Evolutionary conservation across 2,888 invertebrate species (phyloP), one percentile per base, ranked within the genome.

Genomic region (Coenonympha arcania): DNA sequence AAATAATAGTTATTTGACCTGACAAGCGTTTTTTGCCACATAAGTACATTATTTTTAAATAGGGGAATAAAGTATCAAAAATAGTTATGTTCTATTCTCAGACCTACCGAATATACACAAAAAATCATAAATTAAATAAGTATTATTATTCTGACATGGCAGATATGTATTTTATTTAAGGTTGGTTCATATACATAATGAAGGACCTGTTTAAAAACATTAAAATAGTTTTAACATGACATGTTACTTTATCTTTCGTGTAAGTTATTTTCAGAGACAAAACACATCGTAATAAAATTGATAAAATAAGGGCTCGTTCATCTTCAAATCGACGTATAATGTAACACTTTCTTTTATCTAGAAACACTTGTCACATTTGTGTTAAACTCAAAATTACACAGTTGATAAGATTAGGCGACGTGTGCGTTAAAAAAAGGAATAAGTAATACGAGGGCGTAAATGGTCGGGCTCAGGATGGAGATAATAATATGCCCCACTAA

Each of bases 331-430:
- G 43, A 33, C 43, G 33, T 31, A 15, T 43, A 31, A 43, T 33
- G 43, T 43, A 33, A 31, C 43, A 43, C 31, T 31, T 33, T 43
- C 31, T 20, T 43, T 43, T 43, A 43, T 43, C 43, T 15, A 31
- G 33, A 22, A 30, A 22, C 16, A 31, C 31, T 33, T 33, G 31
- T 33, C 31, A 41, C 41, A 22, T 43, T 31, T 30, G 11, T 43
- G 43, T 43, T 43, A 31, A 31, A 43, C 43, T 33, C 4, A 5
- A 20, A 15, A 43, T 31, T 43, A n/a, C 31, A 9, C n/a, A 15
- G 16, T 43, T 15, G 43, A 43, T 43, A 43, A 43, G 43, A 33
- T 33, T 18, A 26, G 13, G 15, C 6, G n/a, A n/a, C n/a, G n/a
- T n/a, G n/a, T n/a, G n/a, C n/a, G n/a, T n/a, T n/a, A n/a, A n/a